Conservation (phyloP, 2,888 invertebrate genomes). For the Tineola bisselliella region DNA sequence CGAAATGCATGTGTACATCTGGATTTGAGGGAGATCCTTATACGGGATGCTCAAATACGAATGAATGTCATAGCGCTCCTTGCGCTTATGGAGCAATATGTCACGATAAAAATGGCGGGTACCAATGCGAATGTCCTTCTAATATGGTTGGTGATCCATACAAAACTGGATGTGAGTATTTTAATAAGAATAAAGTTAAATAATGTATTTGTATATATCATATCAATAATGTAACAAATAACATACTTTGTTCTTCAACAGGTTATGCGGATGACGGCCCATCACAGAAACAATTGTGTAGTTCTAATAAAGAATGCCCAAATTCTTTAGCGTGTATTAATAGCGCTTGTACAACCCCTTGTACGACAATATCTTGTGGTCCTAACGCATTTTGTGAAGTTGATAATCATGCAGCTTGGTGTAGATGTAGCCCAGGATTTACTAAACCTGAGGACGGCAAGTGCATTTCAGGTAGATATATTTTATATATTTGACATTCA, state of each 20-base stretch:
- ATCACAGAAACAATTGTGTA: constrained; percentile 74
- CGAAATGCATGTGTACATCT: constrained; percentile 86
- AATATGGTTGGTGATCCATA: constrained; percentile 88
- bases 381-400: constrained; percentile 88
- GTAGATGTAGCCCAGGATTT: constrained; percentile 85
- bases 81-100: constrained; percentile 91
- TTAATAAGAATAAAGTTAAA: neutral
- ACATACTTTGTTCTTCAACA: constrained; percentile 20
- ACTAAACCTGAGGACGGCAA: constrained; percentile 81
- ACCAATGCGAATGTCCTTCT: constrained; percentile 84
- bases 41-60: constrained; percentile 84
- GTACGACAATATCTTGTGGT: constrained; percentile 80
- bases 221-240: neutral
- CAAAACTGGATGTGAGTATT: constrained; percentile 78
- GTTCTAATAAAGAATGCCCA: constrained; percentile 79
- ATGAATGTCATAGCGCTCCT: constrained; percentile 85
- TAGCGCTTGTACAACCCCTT: constrained; percentile 84
- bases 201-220: neutral
- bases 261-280: constrained; percentile 46
- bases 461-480: constrained; percentile 79
- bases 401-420: constrained; percentile 88
- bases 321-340: constrained; percentile 81
- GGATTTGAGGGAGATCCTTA: constrained; percentile 89
- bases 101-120: constrained; percentile 85
- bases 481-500: neutral